Conservation (phyloP, 2,113 vertebrate species). For the Rhea pennata region DNA sequence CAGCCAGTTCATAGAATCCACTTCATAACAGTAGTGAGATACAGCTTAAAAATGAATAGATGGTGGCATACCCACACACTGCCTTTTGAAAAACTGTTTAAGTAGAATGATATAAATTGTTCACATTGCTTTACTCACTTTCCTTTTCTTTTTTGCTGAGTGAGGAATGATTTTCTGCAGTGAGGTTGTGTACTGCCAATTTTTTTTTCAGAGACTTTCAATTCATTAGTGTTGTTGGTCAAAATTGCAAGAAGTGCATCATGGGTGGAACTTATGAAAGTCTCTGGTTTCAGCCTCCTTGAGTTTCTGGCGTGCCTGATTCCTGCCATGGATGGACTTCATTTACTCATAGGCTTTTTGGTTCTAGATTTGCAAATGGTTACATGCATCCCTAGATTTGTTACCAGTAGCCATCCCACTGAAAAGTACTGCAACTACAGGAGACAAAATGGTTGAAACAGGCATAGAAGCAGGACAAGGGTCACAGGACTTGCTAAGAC, state of each 20-base stretch:
- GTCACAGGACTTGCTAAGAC: neutral
- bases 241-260: neutral
- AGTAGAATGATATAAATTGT: constrained; percentile 8
- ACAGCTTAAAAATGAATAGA: neutral
- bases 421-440: neutral
- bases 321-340: neutral
- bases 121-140: constrained; percentile 28
- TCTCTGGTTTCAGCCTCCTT: neutral
- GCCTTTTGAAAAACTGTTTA: constrained; percentile 1
- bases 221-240: neutral
- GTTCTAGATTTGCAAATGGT: neutral
- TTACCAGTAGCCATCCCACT: accelerated
- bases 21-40: neutral
- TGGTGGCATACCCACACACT: neutral
- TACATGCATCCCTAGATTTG: neutral
- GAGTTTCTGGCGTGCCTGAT: neutral
- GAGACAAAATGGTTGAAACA: neutral
- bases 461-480: neutral
- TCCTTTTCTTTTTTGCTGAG: constrained; percentile 23
- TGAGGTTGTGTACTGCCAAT: neutral
- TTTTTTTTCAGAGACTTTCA: neutral
- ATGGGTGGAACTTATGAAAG: neutral
- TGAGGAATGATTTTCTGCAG: neutral
- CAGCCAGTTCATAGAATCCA: neutral
- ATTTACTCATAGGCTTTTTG: neutral